Evolutionary conservation across 2,888 invertebrate genomes (phyloP).

Genomic region (Parapristionchus giblindavisi): DNA sequence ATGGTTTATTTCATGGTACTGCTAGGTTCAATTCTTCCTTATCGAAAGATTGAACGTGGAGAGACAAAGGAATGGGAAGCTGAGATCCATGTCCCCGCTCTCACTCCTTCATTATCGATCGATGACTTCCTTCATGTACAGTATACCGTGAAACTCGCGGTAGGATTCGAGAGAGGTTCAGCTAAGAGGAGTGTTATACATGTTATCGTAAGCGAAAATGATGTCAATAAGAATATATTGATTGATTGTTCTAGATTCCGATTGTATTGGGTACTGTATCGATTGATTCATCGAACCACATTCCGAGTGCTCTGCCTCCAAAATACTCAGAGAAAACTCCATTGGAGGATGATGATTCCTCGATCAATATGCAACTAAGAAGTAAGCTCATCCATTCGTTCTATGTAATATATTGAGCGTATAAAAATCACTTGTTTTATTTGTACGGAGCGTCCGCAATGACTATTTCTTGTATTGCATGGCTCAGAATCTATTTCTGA

Average conservation of each 20-base stretch:
- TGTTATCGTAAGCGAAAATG: background rate
- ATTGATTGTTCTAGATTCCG: background rate
- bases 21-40: slow-evolving; percentile 31
- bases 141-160: slow-evolving; percentile 16
- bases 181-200: background rate
- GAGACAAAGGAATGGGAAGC: slow-evolving; percentile 21
- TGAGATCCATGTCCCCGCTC: slow-evolving; percentile 14
- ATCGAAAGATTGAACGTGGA: slow-evolving; percentile 5
- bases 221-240: background rate
- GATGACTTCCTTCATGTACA: slow-evolving; percentile 13
- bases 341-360: no score
- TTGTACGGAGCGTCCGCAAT: no score
- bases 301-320: no score
- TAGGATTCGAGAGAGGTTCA: slow-evolving; percentile 10
- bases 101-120: slow-evolving; percentile 7
- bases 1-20: background rate
- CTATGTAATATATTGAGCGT: no score
- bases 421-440: no score
- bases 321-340: no score
- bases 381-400: no score
- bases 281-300: background rate
- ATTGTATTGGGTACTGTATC: slow-evolving; percentile 16
- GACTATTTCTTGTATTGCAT: no score
- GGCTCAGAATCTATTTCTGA: no score
- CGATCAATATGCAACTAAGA: no score